A percentile compares a stretch with the other conserved stretches of the same genome.
Conservation (phyloP, 2,888 invertebrate species). For the Andrena bicolor region DNA sequence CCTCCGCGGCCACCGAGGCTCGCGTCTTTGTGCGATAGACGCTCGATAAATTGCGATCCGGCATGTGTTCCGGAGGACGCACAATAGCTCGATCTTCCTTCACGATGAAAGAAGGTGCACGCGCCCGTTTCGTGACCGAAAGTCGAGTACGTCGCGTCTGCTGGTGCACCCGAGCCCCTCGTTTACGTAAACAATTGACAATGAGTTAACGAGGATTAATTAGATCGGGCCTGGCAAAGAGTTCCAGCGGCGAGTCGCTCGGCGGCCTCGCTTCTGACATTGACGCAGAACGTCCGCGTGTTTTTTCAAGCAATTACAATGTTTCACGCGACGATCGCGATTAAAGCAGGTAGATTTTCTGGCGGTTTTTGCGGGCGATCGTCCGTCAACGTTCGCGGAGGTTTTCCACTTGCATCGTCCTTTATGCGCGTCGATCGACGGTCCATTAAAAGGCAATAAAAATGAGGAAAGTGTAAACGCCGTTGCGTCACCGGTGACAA, state of each 20-base stretch:
- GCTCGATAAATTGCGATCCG: not conserved
- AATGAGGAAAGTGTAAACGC: not conserved
- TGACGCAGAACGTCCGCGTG: not conserved
- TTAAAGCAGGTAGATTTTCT: not conserved
- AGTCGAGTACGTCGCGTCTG: constrained; percentile 12
- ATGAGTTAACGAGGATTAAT: constrained; percentile 60
- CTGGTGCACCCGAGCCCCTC: not conserved
- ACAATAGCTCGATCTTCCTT: not conserved
- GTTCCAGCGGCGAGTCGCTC: not conserved
- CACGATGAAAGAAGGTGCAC: not conserved
- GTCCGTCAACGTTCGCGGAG: too few relatives aligned
- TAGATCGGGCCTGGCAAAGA: constrained; percentile 47
- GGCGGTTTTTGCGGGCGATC: not conserved
- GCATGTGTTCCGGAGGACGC: not conserved
- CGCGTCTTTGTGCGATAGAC: not conserved
- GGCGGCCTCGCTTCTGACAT: constrained; percentile 26
- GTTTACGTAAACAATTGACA: constrained; percentile 56
- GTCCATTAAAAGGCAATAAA: constrained; percentile 10
- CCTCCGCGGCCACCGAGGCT: not conserved
- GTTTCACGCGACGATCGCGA: not conserved
- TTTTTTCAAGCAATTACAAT: not conserved
- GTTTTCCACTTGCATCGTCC: not conserved
- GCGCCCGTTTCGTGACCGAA: constrained; percentile 23
- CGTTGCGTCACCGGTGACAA: constrained; percentile 1
- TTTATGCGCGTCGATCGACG: constrained; percentile 3